Conservation (phyloP, 2,113 vertebrate species). For the Eublepharis macularius region DNA sequence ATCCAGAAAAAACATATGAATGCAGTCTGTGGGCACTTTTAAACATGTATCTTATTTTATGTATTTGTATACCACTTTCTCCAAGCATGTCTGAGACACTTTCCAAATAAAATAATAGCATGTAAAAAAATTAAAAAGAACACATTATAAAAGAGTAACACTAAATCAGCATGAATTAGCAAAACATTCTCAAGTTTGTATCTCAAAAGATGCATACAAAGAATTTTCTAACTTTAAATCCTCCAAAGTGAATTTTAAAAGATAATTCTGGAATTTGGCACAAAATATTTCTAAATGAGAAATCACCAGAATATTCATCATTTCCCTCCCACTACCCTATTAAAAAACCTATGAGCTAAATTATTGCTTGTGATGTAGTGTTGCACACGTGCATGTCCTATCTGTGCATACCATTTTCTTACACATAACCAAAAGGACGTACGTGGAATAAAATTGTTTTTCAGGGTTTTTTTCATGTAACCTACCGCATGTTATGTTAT, state of each 20-base stretch:
- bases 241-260: neutral
- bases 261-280: neutral
- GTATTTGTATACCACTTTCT: too few relatives aligned
- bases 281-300: neutral
- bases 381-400: neutral
- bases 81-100: too few relatives aligned
- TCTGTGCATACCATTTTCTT: slow-evolving; percentile 1
- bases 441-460: slow-evolving; percentile 25
- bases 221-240: neutral
- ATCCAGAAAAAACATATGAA: neutral
- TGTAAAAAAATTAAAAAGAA: too few relatives aligned
- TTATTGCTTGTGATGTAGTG: neutral
- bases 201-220: neutral
- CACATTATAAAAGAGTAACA: too few relatives aligned
- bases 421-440: slow-evolving; percentile 21
- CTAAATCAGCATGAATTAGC: too few relatives aligned
- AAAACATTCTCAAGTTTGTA: neutral
- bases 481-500: neutral
- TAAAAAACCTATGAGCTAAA: neutral
- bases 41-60: too few relatives aligned
- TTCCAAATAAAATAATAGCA: too few relatives aligned
- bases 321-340: neutral
- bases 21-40: neutral
- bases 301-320: neutral
- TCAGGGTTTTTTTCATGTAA: neutral